Percentiles rank a stretch among this genome's conserved stretches.
These are phyloP conservation scores for Diarsia rubi DNA, from an alignment of 2,888 invertebrate species.

Conservation along the genomic window DNA sequence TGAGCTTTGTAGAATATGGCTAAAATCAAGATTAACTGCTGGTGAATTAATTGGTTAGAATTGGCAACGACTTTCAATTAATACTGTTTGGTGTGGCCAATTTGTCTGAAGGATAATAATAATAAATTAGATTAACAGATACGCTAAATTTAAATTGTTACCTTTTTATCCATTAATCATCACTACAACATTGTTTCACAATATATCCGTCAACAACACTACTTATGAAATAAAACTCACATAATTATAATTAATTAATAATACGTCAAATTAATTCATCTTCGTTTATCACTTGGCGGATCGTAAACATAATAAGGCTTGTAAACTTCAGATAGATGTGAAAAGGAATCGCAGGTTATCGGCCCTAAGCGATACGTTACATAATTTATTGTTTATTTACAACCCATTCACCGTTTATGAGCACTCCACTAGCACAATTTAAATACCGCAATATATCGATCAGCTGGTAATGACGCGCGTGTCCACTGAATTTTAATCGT, in stretches of 20 bases:
- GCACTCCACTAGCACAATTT: constrained; percentile 67
- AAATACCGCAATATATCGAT: constrained; percentile 73
- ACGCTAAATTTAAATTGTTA: constrained; percentile 44
- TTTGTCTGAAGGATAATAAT: constrained; percentile 30
- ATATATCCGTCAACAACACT: constrained; percentile 49
- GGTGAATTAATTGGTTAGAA: constrained; percentile 27
- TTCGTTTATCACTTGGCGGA: constrained; percentile 63
- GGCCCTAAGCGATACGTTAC: constrained; percentile 66
- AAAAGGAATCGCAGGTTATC: constrained; percentile 70
- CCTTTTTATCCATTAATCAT: constrained; percentile 39
- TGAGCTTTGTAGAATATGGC: constrained; percentile 29
- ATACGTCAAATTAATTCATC: constrained; percentile 68
- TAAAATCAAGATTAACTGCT: constrained; percentile 25
- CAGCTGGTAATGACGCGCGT: constrained; percentile 68
- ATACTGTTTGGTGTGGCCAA: constrained; percentile 7
- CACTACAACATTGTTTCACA: constrained; percentile 34
- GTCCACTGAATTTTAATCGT: constrained; percentile 79
- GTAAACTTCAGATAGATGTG: constrained; percentile 69
- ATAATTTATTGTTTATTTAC: constrained; percentile 78
- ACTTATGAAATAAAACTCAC: constrained; percentile 58
- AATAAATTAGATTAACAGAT: constrained; percentile 20
- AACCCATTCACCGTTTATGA: constrained; percentile 72
- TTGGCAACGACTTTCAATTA: constrained; percentile 39
- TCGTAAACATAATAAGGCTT: constrained; percentile 69
- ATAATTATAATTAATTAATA: constrained; percentile 44